These are phyloP conservation scores for Odontocolon sp. DNA, from an alignment of 2,888 invertebrate genomes.

Conservation along the genomic window DNA sequence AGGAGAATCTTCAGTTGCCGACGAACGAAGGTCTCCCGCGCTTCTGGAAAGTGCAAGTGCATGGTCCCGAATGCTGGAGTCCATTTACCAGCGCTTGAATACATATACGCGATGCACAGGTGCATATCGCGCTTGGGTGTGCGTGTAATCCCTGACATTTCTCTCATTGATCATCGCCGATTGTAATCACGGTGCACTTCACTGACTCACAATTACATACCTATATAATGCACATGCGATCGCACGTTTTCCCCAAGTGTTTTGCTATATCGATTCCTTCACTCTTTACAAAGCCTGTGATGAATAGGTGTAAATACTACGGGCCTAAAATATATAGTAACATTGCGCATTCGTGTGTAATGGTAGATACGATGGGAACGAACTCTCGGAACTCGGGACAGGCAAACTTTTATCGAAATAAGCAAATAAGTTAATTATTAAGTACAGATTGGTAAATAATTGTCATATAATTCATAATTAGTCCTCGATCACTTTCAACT, in stretches of 20 bases:
- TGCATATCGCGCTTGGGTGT: conserved; percentile 28
- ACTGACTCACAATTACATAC: conserved; percentile 25
- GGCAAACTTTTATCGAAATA: too few relatives aligned
- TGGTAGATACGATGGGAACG: conserved; percentile 1
- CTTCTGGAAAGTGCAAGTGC: conserved; percentile 58
- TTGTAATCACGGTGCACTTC: conserved; percentile 31
- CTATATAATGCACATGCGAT: neutral
- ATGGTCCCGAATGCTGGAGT: conserved; percentile 41
- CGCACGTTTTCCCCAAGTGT: neutral
- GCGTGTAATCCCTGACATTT: conserved; percentile 51
- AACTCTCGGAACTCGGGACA: neutral
- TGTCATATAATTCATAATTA: too few relatives aligned
- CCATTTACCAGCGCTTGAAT: conserved; percentile 8
- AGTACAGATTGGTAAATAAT: neutral
- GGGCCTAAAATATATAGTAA: neutral
- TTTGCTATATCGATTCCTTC: conserved; percentile 1
- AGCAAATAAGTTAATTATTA: neutral
- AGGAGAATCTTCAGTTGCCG: conserved; percentile 9
- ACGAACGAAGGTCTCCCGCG: conserved; percentile 44
- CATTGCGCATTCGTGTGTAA: neutral
- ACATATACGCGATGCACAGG: neutral
- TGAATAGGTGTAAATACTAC: neutral
- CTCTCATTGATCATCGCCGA: conserved; percentile 36
- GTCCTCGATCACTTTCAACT: too few relatives aligned
- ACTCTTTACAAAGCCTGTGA: conserved; percentile 14